Evolutionary conservation across 2,888 invertebrate species (phyloP).

Genomic region (Lasioglossum figueresi): DNA sequence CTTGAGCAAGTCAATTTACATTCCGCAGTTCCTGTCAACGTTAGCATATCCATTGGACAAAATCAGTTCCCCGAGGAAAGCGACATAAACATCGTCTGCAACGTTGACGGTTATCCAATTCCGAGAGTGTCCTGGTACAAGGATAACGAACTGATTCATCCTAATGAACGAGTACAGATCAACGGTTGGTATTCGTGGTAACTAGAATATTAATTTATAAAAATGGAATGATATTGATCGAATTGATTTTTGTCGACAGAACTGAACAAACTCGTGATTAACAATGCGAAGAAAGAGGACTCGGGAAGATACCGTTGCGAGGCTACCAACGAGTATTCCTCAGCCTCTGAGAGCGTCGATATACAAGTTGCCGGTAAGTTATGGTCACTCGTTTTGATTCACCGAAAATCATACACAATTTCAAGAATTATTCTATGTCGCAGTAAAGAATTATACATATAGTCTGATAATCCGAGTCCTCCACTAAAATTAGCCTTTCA

Average conservation of each 20-base stretch:
- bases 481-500: too few species aligned
- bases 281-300: constrained; percentile 88
- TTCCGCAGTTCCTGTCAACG: constrained; percentile 87
- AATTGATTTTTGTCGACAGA: constrained; percentile 82
- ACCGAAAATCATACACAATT: not conserved
- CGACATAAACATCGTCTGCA: constrained; percentile 90
- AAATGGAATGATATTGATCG: not conserved
- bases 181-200: constrained; percentile 85
- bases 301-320: constrained; percentile 93
- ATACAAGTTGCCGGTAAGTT: constrained; percentile 91
- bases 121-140: constrained; percentile 93
- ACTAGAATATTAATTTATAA: not conserved
- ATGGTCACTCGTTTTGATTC: not conserved
- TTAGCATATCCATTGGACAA: constrained; percentile 86
- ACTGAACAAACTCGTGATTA: constrained; percentile 89
- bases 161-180: constrained; percentile 87
- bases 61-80: constrained; percentile 88
- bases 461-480: too few species aligned
- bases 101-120: constrained; percentile 91
- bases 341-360: constrained; percentile 87
- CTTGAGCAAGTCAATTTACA: not conserved
- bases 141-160: constrained; percentile 86
- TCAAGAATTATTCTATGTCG: too few species aligned
- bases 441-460: too few species aligned
- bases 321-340: constrained; percentile 90